phyloP scores from a whole-genome alignment of 2,113 vertebrate genomes.

The Gorilla gorilla region DNA sequence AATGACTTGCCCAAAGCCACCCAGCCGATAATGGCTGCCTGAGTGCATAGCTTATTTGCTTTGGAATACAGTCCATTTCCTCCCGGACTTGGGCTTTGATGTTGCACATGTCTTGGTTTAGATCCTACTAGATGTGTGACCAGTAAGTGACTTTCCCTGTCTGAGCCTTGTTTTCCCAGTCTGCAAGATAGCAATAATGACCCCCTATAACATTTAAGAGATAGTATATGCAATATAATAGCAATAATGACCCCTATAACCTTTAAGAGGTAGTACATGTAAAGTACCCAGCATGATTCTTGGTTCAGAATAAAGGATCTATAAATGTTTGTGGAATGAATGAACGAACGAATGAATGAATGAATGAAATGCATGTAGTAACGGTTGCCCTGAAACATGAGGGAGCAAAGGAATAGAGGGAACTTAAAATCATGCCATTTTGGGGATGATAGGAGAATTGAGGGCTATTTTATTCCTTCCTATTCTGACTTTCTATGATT shows the following conservation, averaged over 20 bases:
- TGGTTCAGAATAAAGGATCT: neutral
- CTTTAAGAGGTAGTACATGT: neutral
- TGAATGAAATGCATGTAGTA: neutral
- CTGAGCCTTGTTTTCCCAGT: neutral
- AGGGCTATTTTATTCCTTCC: neutral
- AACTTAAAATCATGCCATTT: constrained; percentile 1
- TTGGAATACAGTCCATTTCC: neutral
- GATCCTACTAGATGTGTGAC: neutral
- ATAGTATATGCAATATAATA: neutral
- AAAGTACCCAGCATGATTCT: neutral
- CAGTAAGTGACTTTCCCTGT: constrained; percentile 15
- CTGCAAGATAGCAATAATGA: neutral
- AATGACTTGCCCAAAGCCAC: neutral
- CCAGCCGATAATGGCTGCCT: neutral
- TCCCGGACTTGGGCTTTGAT: neutral
- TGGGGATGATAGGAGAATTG: neutral
- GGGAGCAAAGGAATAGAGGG: neutral
- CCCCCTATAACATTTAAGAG: neutral
- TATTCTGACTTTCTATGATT: neutral
- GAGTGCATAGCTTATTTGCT: neutral
- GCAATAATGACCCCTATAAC: neutral
- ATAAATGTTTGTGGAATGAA: neutral
- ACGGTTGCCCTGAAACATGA: neutral
- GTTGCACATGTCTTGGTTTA: neutral
- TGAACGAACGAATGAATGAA: neutral